A percentile compares a stretch with the other conserved stretches of the same genome.
Evolutionary conservation across 2,113 vertebrate genomes (phyloP).

Genomic region (Sylvietta virens): DNA sequence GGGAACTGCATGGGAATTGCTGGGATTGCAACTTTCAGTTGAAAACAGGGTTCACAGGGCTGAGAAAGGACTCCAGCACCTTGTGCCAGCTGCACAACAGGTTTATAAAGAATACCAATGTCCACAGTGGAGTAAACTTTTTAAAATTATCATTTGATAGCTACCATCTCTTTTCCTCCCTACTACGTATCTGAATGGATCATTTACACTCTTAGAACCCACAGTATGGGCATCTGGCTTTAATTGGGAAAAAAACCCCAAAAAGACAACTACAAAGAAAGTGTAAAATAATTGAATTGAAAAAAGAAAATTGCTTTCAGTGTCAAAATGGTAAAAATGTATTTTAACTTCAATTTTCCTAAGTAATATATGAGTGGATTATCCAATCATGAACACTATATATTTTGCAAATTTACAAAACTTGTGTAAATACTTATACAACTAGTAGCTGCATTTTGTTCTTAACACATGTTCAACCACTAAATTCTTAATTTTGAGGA

Average conservation of each 20-base stretch:
- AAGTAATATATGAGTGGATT: not conserved
- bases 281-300: not conserved
- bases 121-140: not conserved
- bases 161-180: not conserved
- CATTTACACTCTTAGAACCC: not conserved
- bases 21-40: not conserved
- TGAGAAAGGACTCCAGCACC: not conserved
- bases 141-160: not conserved
- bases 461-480: not conserved
- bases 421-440: not conserved
- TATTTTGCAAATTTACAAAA: not conserved
- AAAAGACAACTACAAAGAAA: not conserved
- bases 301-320: not conserved
- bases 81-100: not conserved
- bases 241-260: not conserved
- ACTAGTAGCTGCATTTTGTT: not conserved
- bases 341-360: not conserved
- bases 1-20: constrained; percentile 50
- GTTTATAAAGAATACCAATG: not conserved
- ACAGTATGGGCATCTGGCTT: not conserved
- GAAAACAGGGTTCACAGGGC: not conserved
- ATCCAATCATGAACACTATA: not conserved
- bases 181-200: not conserved
- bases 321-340: not conserved
- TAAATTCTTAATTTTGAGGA: not conserved